A percentile compares a stretch with the other conserved stretches of the same genome.
Evolutionary conservation across 53 echinoderm and acorn worm species (phyloP).

Genomic region (Pentamera pediparva): DNA sequence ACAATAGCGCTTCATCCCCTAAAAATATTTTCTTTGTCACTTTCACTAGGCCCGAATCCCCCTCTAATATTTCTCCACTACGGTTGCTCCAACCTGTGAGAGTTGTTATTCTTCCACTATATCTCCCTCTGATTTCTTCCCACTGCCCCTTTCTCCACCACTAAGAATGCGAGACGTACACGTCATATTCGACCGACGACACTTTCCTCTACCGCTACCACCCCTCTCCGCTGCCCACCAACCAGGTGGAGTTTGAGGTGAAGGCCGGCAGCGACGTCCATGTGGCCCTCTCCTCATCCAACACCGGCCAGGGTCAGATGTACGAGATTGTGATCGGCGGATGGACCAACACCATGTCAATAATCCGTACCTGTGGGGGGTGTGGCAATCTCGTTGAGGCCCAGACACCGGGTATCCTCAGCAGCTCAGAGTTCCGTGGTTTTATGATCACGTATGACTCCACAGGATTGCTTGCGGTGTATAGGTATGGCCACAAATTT

Average conservation of each 20-base stretch:
- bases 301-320: conserved; percentile 38
- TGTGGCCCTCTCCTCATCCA: conserved; percentile 45
- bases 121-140: too few relatives aligned
- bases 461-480: conserved; percentile 49
- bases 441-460: conserved; percentile 58
- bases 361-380: conserved; percentile 40
- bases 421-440: conserved; percentile 48
- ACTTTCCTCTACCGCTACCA: conserved; percentile 57
- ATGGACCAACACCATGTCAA: conserved; percentile 58
- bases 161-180: conserved; percentile 30
- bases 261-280: conserved; percentile 58
- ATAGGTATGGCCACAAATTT: conserved; percentile 47
- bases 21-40: too few relatives aligned
- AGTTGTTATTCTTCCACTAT: too few relatives aligned
- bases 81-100: too few relatives aligned
- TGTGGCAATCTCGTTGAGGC: conserved; percentile 43
- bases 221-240: conserved; percentile 28
- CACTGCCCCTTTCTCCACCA: too few relatives aligned
- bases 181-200: conserved; percentile 23
- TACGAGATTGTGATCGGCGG: conserved; percentile 68
- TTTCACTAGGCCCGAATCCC: too few relatives aligned
- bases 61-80: too few relatives aligned
- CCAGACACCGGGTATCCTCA: conserved; percentile 42
- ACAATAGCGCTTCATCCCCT: too few relatives aligned
- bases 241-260: conserved; percentile 55